A percentile compares a stretch with the other conserved stretches of the same genome.
Evolutionary conservation across 2,888 invertebrate genomes (phyloP).

Genomic region (Aleiodes leptofemur): DNA sequence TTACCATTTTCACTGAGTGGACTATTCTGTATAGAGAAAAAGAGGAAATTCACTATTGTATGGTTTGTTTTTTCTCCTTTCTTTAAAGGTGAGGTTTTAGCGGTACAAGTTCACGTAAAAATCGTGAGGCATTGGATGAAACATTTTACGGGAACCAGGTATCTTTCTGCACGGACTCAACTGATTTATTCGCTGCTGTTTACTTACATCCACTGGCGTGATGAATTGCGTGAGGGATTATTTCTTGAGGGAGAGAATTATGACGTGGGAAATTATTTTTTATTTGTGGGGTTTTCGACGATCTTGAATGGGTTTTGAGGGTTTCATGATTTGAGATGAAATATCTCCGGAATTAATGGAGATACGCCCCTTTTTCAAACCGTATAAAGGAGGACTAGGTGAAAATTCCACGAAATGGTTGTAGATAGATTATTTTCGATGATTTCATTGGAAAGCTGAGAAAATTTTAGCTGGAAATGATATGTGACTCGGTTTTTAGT

Average conservation of each 20-base stretch:
- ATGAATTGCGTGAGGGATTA: not conserved
- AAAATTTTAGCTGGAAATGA: too few species aligned
- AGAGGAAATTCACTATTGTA: constrained; percentile 23
- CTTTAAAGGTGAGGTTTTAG: constrained; percentile 2
- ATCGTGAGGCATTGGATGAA: not conserved
- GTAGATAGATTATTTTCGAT: too few species aligned
- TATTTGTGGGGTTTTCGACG: not conserved
- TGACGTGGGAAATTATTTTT: constrained; percentile 1
- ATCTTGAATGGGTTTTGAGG: too few species aligned
- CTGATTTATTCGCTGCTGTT: constrained; percentile 24
- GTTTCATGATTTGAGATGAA: too few species aligned
- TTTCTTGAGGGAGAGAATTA: constrained; percentile 18
- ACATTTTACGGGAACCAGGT: constrained; percentile 27
- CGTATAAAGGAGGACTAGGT: too few species aligned
- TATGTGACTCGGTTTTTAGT: too few species aligned
- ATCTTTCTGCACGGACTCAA: constrained; percentile 22
- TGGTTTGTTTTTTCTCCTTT: not conserved
- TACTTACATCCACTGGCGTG: constrained; percentile 2
- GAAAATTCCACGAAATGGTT: too few species aligned
- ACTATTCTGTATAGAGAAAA: constrained; percentile 35
- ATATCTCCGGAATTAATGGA: too few species aligned
- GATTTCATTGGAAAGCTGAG: too few species aligned
- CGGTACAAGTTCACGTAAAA: constrained; percentile 10
- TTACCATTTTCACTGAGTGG: constrained; percentile 31
- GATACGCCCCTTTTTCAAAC: too few species aligned